Percentiles rank a stretch among this genome's conserved stretches.
phyloP scores from a whole-genome alignment of 2,113 vertebrate genomes.

The Charina bottae region DNA sequence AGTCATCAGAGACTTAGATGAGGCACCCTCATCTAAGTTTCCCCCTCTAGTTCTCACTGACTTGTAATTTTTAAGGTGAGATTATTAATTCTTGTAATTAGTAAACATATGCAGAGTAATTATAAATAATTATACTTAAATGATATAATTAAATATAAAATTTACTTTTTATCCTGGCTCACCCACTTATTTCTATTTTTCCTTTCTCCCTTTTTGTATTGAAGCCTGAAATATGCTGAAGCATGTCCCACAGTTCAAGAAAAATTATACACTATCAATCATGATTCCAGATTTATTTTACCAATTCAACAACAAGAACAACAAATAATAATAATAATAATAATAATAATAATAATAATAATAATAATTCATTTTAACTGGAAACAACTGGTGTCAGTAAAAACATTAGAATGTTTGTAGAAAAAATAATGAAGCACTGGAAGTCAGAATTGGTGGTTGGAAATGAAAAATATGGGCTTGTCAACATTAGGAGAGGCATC shows the following conservation, averaged over 20 bases:
- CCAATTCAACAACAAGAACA: too few species aligned
- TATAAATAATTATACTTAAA: background rate
- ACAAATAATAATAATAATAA: too few species aligned
- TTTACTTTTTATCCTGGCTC: background rate
- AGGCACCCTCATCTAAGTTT: background rate
- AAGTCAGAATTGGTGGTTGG: too few species aligned
- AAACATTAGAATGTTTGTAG: too few species aligned
- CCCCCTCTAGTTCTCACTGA: background rate
- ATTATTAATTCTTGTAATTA: background rate
- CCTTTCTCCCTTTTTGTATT: background rate
- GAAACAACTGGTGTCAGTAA: too few species aligned
- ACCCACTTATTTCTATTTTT: background rate
- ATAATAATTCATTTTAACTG: too few species aligned
- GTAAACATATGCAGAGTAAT: background rate
- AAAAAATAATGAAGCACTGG: too few species aligned
- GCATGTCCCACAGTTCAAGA: background rate
- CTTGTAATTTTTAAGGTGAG: background rate
- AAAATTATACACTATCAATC: background rate
- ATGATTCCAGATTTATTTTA: too few species aligned
- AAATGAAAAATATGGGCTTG: too few species aligned
- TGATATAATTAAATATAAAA: background rate
- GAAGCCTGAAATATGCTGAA: background rate
- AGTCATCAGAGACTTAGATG: background rate
- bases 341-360: too few species aligned
- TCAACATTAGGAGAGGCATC: too few species aligned